Percentiles rank a stretch among this genome's conserved stretches.
phyloP scores from a whole-genome alignment of 2,888 invertebrate species.

The Ochropleura leucogaster region DNA sequence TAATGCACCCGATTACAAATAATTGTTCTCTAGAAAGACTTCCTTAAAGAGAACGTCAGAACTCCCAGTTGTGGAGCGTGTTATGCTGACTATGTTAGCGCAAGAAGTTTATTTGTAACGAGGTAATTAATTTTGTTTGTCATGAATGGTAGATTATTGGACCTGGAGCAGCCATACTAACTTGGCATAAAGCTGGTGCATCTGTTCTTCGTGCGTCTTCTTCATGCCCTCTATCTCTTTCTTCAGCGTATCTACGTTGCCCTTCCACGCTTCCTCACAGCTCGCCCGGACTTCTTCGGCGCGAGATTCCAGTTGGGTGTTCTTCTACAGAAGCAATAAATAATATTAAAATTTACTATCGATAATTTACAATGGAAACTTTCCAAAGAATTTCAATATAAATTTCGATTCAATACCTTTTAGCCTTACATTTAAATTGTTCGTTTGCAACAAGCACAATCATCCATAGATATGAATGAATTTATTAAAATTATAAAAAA shows the following conservation, averaged over 20 bases:
- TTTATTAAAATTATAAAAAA: too few relatives aligned
- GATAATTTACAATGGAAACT: background rate
- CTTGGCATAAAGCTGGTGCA: slow-evolving; percentile 95
- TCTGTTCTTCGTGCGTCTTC: slow-evolving; percentile 93
- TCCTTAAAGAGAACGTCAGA: background rate
- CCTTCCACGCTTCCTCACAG: slow-evolving; percentile 91
- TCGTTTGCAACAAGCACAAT: too few relatives aligned
- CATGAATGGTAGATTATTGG: background rate
- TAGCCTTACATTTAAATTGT: too few relatives aligned
- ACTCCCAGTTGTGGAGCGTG: background rate
- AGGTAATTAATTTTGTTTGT: background rate
- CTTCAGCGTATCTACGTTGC: slow-evolving; percentile 91
- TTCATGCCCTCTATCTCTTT: slow-evolving; percentile 91
- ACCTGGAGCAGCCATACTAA: slow-evolving; percentile 75
- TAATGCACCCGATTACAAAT: too few relatives aligned
- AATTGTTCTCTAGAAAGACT: too few relatives aligned
- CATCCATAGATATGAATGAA: too few relatives aligned
- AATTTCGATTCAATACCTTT: too few relatives aligned
- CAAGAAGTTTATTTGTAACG: background rate
- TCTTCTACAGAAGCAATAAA: slow-evolving; percentile 75
- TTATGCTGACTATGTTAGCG: background rate
- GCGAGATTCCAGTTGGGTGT: slow-evolving; percentile 78
- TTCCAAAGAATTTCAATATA: background rate
- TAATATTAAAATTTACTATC: background rate
- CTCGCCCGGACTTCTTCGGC: slow-evolving; percentile 75